Percentiles rank a stretch among this genome's conserved stretches.
phyloP scores from a whole-genome alignment of 2,888 invertebrate species.

The Dynastes tityus region DNA sequence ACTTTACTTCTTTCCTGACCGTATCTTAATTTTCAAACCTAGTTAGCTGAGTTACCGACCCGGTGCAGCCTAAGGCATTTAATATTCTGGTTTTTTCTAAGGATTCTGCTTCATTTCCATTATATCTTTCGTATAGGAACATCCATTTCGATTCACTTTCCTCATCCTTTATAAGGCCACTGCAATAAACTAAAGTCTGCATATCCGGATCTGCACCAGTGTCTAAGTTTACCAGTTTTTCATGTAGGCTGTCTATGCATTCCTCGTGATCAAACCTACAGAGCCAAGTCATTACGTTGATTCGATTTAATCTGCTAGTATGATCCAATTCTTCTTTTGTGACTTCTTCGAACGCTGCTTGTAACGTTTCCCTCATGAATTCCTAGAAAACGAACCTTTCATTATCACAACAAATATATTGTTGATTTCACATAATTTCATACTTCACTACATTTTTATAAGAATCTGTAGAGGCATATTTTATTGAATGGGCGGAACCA shows the following conservation, averaged over 20 bases:
- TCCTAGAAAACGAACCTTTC: slow-evolving; percentile 12
- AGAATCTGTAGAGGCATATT: too few species aligned
- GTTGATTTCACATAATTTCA: too few species aligned
- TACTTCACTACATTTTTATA: background rate
- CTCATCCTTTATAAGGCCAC: slow-evolving; percentile 72
- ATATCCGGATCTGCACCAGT: slow-evolving; percentile 73
- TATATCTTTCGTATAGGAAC: slow-evolving; percentile 22
- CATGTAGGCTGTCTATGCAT: slow-evolving; percentile 59
- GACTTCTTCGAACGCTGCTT: slow-evolving; percentile 46
- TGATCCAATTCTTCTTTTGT: slow-evolving; percentile 27
- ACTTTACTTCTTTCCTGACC: background rate
- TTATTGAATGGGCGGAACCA: too few species aligned
- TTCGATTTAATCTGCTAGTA: slow-evolving; percentile 66
- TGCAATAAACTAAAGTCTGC: slow-evolving; percentile 75
- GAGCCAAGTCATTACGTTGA: slow-evolving; percentile 50
- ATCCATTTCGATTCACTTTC: slow-evolving; percentile 63
- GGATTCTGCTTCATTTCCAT: slow-evolving; percentile 25
- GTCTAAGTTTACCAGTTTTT: background rate
- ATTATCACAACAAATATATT: too few species aligned
- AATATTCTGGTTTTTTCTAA: slow-evolving; percentile 78
- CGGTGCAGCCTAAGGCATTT: slow-evolving; percentile 78
- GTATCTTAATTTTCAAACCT: slow-evolving; percentile 66
- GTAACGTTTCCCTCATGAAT: slow-evolving; percentile 41
- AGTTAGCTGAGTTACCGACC: slow-evolving; percentile 71
- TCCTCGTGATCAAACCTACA: slow-evolving; percentile 66